Base-by-base conservation (phyloP, 2,888 invertebrate species). In the Miltochrista miniata region DNA sequence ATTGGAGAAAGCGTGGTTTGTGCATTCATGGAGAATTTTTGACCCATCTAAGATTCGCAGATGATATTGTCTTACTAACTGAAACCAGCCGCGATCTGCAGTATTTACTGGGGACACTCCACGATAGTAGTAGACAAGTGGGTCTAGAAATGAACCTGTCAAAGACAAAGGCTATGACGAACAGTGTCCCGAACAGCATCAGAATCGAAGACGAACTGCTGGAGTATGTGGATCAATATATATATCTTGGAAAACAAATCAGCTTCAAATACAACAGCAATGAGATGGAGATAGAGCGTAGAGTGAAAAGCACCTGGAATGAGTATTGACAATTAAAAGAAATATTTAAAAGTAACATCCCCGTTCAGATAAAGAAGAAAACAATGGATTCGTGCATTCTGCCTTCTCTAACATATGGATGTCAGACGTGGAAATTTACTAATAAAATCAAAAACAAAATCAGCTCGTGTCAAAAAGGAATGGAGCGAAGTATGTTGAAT, bases 341-440 rank as follows among this genome's bases (percentile, higher is more conserved):
- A 15, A 34, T 47, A 47, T 47, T 40, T 40, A 47, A 47, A 30
- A 47, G 34, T 40, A 18, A 47, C 5, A 33, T 47, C 34, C 40
- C 47, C 13, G 18, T 40, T 4, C 14, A 39, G 15, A 14, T 37
- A 18, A 49, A 44, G 33, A 44, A 31, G 10, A 49, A n/a, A 18
- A 39, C 38, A 31, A 40, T 47, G 18, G 18, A 24, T 5, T 24
- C 18, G 18, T 24, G 18, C 18, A 24, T 24, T 24, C 18, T 41
- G 5, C 41, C 42, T n/a, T 33, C 33, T 34, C 18, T 50, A 29
- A 45, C 45, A 13, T 50, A 44, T 35, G 45, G 47, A 7, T 52
- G 47, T 29, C 44, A 48, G 40, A 52, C 52, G 1, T 51, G 47
- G 44, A 51, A 51, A 34, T 47, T 42, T 24, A 38, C 38, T 18